Evolutionary conservation across 2,113 vertebrate species (phyloP).

Genomic region (Hyaena hyaena): DNA sequence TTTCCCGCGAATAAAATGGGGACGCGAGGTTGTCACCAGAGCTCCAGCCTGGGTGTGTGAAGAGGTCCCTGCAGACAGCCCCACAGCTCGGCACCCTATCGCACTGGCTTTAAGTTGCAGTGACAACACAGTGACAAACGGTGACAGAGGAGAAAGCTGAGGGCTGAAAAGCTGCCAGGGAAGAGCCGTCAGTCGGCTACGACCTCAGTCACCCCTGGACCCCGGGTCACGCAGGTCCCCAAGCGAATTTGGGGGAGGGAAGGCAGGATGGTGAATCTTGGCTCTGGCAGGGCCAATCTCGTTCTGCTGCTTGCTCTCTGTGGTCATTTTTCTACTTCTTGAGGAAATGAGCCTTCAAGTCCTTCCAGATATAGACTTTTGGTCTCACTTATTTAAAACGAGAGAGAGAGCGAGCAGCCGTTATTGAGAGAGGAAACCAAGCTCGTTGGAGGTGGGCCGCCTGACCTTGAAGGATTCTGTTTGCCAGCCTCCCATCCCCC

Average conservation of each 20-base stretch:
- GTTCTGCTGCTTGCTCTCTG: neutral
- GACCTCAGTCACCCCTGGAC: neutral
- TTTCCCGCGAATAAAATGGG: neutral
- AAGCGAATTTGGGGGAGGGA: neutral
- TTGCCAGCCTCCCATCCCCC: neutral
- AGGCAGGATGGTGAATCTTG: rapidly evolving
- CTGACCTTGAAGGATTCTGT: neutral
- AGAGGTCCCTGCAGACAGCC: neutral
- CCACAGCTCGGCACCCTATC: neutral
- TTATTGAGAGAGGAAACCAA: neutral
- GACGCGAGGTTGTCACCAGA: rapidly evolving
- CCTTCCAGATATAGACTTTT: constrained; percentile 26
- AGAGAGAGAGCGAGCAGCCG: neutral
- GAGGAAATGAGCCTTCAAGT: constrained; percentile 61
- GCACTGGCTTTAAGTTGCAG: neutral
- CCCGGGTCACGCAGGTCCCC: neutral
- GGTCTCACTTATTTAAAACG: constrained; percentile 64
- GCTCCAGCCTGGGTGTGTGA: rapidly evolving
- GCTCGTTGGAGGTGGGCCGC: neutral
- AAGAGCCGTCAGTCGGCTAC: neutral
- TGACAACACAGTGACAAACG: neutral
- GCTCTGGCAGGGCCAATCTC: neutral
- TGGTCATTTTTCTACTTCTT: neutral
- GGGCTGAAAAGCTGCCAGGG: neutral
- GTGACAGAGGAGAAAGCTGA: neutral